Base-by-base conservation (phyloP, 2,113 vertebrate species). In the Corapipo altera region DNA sequence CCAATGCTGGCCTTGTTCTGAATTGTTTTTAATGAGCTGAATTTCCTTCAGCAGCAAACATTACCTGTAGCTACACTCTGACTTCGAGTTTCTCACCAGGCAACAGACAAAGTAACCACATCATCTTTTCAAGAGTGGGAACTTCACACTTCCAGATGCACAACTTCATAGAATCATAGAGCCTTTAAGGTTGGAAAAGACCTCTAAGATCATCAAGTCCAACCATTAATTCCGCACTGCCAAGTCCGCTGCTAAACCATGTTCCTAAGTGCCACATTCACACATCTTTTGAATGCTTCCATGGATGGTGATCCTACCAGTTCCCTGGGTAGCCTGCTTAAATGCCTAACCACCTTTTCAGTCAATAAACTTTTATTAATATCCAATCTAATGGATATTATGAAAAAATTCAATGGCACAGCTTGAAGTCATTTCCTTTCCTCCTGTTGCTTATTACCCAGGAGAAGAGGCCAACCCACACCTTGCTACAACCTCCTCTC, bases 1-100 rank as follows among this genome's bases (percentile, higher is more conserved):
- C 7, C 35, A 61, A 5, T 0, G 1, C 46, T 28, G 48, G 20
- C 37, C 39, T 41, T 22, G 8, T 4, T 67, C 27, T 20, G 11
- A 13, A 8, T 0, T 0, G 0, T 3, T 48, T 48, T 58, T 6
- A 44, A 15, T 0, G 2, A 55, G 23, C 61, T 15, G 21, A 35
- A 20, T 35, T 15, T 46, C 23, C 37, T 24, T 30, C 46, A 8
- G n/a, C 0, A 20, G 9, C 21, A 46, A 54, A 37, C 11, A 6
- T 5, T 1, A 11, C 13, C n/a, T n/a, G 7, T 5, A 26, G 30
- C 33, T 57, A 39, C 28, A 5, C 13, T 52, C 14, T 0, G 0
- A 15, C 22, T 43, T 37, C 1, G 2, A 30, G 7, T 1, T 20
- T 73, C 59, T 10, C 7, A 10, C 5, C 30, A 26, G 16, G 4